Evolutionary conservation across 1,140 invertebrate genomes (phyloP).

Genomic region (Spodoptera frugiperda): DNA sequence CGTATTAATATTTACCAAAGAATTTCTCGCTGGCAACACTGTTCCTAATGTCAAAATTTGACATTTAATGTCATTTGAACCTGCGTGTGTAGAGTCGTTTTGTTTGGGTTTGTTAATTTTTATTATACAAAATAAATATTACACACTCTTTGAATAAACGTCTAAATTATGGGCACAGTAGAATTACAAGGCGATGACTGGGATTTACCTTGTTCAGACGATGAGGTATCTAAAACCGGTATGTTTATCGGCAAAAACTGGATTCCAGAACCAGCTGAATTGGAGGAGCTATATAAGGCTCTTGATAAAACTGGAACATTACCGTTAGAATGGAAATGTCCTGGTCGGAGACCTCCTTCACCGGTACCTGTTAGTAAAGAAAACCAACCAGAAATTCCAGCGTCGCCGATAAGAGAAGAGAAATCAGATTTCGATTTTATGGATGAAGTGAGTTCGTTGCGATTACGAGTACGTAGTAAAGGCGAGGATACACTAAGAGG

Average conservation of each 20-base stretch:
- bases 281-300: slow-evolving; percentile 87
- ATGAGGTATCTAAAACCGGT: slow-evolving; percentile 83
- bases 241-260: slow-evolving; percentile 76
- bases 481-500: slow-evolving; percentile 89
- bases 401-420: slow-evolving; percentile 86
- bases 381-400: slow-evolving; percentile 74
- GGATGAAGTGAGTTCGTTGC: slow-evolving; percentile 90
- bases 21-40: too few relatives aligned
- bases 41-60: too few relatives aligned
- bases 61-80: too few relatives aligned
- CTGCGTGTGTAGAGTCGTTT: too few relatives aligned
- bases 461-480: slow-evolving; percentile 88
- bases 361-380: slow-evolving; percentile 81
- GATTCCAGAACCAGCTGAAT: slow-evolving; percentile 83
- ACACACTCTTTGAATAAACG: neutral
- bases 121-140: neutral
- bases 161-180: slow-evolving; percentile 53
- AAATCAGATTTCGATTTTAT: slow-evolving; percentile 92
- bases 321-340: slow-evolving; percentile 88
- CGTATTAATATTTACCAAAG: too few relatives aligned
- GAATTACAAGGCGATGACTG: slow-evolving; percentile 86
- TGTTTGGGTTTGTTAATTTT: neutral
- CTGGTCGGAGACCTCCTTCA: slow-evolving; percentile 87
- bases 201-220: slow-evolving; percentile 88
- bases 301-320: slow-evolving; percentile 86